Percentiles rank a stretch among this genome's conserved stretches.
Conservation (phyloP, 1,140 invertebrate genomes). For the Trichonephila clavata region DNA sequence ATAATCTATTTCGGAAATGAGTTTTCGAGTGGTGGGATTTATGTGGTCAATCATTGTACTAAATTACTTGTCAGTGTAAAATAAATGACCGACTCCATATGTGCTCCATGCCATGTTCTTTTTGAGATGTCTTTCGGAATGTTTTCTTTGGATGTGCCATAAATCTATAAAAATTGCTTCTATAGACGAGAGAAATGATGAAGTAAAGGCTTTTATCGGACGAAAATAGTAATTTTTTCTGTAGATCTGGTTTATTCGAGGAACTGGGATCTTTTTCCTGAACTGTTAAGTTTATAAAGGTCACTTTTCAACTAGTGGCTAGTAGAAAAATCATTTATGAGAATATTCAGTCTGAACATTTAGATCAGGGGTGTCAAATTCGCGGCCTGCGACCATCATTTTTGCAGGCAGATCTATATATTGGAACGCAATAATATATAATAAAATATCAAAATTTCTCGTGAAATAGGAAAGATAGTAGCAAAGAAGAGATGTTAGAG, state of each 20-base stretch:
- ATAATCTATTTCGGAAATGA: constrained; percentile 9
- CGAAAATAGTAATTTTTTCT: neutral
- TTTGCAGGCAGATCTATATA: too few relatives aligned
- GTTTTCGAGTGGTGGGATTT: neutral
- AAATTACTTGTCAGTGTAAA: constrained; percentile 1
- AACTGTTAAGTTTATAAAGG: neutral
- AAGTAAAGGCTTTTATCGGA: neutral
- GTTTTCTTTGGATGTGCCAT: neutral
- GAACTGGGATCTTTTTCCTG: neutral
- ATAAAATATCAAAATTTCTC: too few relatives aligned
- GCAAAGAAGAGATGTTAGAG: too few relatives aligned
- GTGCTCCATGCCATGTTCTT: neutral
- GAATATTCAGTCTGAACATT: too few relatives aligned
- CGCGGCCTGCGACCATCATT: too few relatives aligned
- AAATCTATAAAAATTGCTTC: neutral
- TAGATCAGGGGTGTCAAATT: too few relatives aligned
- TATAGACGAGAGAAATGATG: neutral
- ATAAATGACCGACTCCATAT: neutral
- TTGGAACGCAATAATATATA: too few relatives aligned
- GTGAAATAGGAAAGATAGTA: too few relatives aligned
- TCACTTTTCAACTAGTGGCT: neutral
- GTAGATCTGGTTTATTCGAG: neutral
- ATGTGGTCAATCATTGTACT: constrained; percentile 7
- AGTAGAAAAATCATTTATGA: neutral
- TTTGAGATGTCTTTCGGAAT: neutral